Conservation (phyloP, 2,888 invertebrate genomes). For the Aleiodes leptofemur region DNA sequence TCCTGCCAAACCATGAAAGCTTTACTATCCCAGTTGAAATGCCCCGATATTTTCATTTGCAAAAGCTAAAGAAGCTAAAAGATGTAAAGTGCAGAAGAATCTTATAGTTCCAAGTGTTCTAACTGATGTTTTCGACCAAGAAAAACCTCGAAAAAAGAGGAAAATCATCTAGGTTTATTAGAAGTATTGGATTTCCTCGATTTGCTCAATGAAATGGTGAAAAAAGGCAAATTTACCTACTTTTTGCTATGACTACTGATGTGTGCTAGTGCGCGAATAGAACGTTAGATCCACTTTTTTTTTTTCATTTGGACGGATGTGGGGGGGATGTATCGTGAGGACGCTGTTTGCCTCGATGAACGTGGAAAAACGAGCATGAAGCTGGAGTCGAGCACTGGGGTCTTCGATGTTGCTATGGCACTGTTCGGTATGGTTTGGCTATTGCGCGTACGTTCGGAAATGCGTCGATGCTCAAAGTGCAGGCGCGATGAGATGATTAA, state of each 20-base stretch:
- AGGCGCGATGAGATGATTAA: constrained; percentile 77
- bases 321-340: constrained; percentile 69
- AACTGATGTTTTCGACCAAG: constrained; percentile 19
- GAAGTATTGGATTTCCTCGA: not conserved
- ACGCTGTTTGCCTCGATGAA: constrained; percentile 71
- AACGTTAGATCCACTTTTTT: not conserved
- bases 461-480: constrained; percentile 86
- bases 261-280: not conserved
- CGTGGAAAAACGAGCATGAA: constrained; percentile 72
- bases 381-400: constrained; percentile 70
- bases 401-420: constrained; percentile 82
- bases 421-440: constrained; percentile 92
- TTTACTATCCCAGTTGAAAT: constrained; percentile 34
- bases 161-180: constrained; percentile 1
- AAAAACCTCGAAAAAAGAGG: not conserved
- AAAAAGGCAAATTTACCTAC: not conserved
- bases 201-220: not conserved
- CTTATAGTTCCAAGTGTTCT: constrained; percentile 33
- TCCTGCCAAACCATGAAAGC: constrained; percentile 42
- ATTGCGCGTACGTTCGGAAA: constrained; percentile 87
- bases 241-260: too few relatives aligned
- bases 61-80: constrained; percentile 1
- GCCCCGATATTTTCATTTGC: constrained; percentile 44
- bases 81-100: constrained; percentile 32
- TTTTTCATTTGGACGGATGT: not conserved